Conservation (phyloP, 2,888 invertebrate genomes). For the Minunthozetes semirufus region DNA sequence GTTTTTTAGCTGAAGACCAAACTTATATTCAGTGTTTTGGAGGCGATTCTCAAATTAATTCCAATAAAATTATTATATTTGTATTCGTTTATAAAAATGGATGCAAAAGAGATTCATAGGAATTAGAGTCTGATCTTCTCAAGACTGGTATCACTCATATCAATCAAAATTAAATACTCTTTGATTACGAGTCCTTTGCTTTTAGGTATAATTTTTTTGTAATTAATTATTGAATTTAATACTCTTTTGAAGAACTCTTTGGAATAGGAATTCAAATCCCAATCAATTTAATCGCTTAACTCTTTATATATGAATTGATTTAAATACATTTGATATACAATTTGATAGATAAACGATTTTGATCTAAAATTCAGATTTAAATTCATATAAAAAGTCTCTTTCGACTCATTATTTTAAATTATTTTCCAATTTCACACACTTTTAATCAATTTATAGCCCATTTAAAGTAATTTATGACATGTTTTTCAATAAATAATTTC, state of each 20-base stretch:
- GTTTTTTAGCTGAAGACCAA: not conserved
- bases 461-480: not conserved
- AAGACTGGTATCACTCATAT: too few species aligned
- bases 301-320: not conserved
- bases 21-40: too few species aligned
- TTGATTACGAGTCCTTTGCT: not conserved
- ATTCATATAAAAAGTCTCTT: not conserved
- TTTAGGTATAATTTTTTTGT: not conserved
- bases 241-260: too few species aligned
- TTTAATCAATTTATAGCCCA: slow-evolving; percentile 6
- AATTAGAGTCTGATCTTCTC: too few species aligned
- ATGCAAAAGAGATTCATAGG: too few species aligned
- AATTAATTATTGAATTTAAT: not conserved
- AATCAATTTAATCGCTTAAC: too few species aligned
- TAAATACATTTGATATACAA: not conserved
- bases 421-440: not conserved
- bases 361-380: not conserved
- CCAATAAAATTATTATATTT: too few species aligned
- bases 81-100: too few species aligned
- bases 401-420: not conserved
- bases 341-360: not conserved
- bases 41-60: too few species aligned
- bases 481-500: not conserved
- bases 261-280: too few species aligned
- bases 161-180: slow-evolving; percentile 2